Evolutionary conservation across 1,140 invertebrate species (phyloP), one percentile per base, ranked within the genome.

Genomic region (Pogonus chalceus): DNA sequence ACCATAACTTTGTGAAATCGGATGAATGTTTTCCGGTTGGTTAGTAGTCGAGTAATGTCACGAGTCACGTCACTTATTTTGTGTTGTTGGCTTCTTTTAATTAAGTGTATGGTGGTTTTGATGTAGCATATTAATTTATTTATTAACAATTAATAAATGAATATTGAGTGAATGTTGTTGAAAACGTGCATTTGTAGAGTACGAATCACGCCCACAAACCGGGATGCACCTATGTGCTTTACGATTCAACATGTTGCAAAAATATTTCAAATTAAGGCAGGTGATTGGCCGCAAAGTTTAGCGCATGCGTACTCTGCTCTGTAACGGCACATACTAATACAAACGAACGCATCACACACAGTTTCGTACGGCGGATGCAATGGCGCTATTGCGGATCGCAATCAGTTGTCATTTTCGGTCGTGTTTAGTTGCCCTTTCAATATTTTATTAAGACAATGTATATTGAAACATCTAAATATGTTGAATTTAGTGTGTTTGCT

Each of bases 311-410:
- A 20, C 18, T 35, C 39, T 23, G 37, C 46, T 58, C 57, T 61
- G 62, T 63, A 56, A 62, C 59, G 61, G 59, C 51, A 52, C 53
- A 61, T 2, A 12, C 4, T 35, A 24, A 21, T 43, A 10, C 37
- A 18, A 7, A 43, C 26, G 14, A 7, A 18, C 37, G 18, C 37
- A 43, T 7, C 18, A 16, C 37, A 31, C 18, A 43, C 18, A 47
- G 23, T 49, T 22, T 4, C 31, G 39, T 49, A 18, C 67, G 65
- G 67, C 65, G 62, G 62, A 69, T 69, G 65, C 61, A 69, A 69
- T 69, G 67, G 67, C 65, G 67, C 63, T 67, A 58, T 63, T 57
- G 63, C 53, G 58, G 56, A 51, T 18, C 3, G 9, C 18, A 43
- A 43, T 43, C 16, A 20, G 20, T 23, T 23, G 23, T 49, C 23